Evolutionary conservation across 1,140 invertebrate genomes (phyloP), one percentile per base, ranked within the genome.

Genomic region (Drosophila parvula): DNA sequence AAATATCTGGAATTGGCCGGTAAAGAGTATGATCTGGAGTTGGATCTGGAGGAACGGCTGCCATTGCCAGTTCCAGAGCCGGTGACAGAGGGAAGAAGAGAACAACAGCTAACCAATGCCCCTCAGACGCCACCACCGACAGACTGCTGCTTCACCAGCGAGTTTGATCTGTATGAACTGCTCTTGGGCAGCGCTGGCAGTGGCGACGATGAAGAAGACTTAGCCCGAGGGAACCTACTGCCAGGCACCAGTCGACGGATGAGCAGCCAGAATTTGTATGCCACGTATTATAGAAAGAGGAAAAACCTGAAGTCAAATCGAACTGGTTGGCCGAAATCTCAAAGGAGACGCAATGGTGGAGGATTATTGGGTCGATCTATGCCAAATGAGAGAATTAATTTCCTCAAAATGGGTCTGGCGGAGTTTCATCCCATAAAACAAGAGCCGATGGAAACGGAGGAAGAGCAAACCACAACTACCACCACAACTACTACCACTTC

Each of bases 251-350:
- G 60, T 51, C 78, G 81, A 12, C 71, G 81, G 3, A 59, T 71
- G 8, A 81, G 57, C 12, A 62, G 56, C 7, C 47, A 78, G 30
- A 80, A 74, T 22, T 28, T 89, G 6, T 91, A 83, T 51, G 83
- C 64, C 27, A 81, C 64, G 16, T 90, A 81, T 61, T 90, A 91
- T 44, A 77, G 88, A 5, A 91, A 91, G 55, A 76, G 85, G 9
- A 92, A 92, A 62, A 90, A 73, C 44, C 73, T 81, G 0, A 91
- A 90, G 67, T 80, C 78, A 5, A 95, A 95, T 82, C 93, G 94
- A 32, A 95, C 94, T 0, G 94, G 94, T 10, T 95, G 94, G 94
- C 94, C 94, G 0, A 94, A 94, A n/a, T 93, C 93, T 44, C 93
- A 93, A 55, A 58, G 83, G 16, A 75, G 83, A 40, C 80, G 83